Percentiles rank a stretch among this genome's conserved stretches.
These are phyloP conservation scores for Cyprinus carpio DNA, from an alignment of 2,113 vertebrate genomes.

Conservation along the genomic window DNA sequence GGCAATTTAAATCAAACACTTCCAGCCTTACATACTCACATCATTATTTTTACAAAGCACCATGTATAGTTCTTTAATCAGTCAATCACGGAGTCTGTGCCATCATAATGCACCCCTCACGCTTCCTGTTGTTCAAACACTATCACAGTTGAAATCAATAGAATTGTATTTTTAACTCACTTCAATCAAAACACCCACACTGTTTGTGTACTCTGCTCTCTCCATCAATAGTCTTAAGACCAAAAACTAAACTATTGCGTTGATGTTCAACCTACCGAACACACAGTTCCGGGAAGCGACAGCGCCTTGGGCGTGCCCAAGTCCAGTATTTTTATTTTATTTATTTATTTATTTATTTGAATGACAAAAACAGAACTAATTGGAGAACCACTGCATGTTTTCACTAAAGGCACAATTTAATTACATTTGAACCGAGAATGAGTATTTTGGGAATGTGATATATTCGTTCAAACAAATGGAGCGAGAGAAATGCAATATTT, in stretches of 20 bases:
- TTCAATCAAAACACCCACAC: conserved; percentile 51
- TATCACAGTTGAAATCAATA: conserved; percentile 42
- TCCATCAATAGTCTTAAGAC: conserved; percentile 47
- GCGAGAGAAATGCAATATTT: conserved; percentile 84
- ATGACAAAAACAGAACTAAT: conserved; percentile 82
- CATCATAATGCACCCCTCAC: conserved; percentile 27
- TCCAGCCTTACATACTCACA: neutral
- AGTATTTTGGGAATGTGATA: conserved; percentile 82
- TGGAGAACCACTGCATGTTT: conserved; percentile 81
- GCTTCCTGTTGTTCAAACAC: conserved; percentile 44
- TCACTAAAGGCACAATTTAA: conserved; percentile 85
- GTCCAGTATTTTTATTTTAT: conserved; percentile 60
- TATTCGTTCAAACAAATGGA: conserved; percentile 82
- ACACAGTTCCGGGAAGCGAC: conserved; percentile 64
- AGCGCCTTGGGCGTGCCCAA: conserved; percentile 72
- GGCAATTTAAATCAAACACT: conserved; percentile 47
- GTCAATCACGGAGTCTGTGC: conserved; percentile 40
- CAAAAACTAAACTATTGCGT: conserved; percentile 37
- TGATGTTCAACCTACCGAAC: conserved; percentile 43
- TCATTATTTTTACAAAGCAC: conserved; percentile 42
- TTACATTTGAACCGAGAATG: conserved; percentile 81
- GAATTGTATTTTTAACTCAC: conserved; percentile 50
- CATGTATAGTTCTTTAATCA: conserved; percentile 40
- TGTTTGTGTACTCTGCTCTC: conserved; percentile 22
- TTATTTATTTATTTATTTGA: conserved; percentile 63